These are phyloP conservation scores for Dryas iulia DNA, from an alignment of 1,140 invertebrate species.

Conservation along the genomic window DNA sequence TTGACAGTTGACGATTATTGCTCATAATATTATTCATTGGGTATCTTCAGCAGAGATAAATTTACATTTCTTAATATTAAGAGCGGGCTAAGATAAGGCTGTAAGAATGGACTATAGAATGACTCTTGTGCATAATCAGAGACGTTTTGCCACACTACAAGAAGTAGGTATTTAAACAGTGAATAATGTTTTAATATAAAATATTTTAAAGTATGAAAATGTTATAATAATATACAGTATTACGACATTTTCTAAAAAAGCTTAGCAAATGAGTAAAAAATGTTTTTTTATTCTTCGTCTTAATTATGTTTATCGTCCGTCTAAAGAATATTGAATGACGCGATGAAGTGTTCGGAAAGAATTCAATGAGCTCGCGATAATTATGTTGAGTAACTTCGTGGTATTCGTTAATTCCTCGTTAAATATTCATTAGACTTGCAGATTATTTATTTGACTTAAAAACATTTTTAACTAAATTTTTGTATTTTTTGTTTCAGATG, in stretches of 20 bases:
- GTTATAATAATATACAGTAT: too few species aligned
- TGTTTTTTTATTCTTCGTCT: neutral
- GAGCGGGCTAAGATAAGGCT: neutral
- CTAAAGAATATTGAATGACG: slow-evolving; percentile 49
- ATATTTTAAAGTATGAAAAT: too few species aligned
- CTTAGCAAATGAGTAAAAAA: neutral
- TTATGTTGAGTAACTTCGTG: slow-evolving; percentile 54
- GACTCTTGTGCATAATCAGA: neutral
- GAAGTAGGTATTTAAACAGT: neutral
- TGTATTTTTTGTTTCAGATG: slow-evolving; percentile 70
- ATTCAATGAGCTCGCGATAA: slow-evolving; percentile 61
- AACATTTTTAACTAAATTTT: slow-evolving; percentile 1
- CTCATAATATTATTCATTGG: slow-evolving; percentile 3
- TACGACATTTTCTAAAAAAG: neutral
- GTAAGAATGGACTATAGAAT: neutral
- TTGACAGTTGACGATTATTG: slow-evolving; percentile 9
- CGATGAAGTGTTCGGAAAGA: slow-evolving; percentile 45
- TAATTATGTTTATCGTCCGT: slow-evolving; percentile 29
- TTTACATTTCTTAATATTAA: slow-evolving; percentile 1
- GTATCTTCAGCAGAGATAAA: neutral
- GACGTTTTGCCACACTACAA: neutral
- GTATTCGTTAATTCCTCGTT: slow-evolving; percentile 49
- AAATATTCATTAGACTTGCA: slow-evolving; percentile 59
- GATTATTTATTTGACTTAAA: neutral
- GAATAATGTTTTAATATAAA: neutral